These are phyloP conservation scores for Drosophila murphyi DNA, from an alignment of 1,140 invertebrate genomes.

Conservation along the genomic window DNA sequence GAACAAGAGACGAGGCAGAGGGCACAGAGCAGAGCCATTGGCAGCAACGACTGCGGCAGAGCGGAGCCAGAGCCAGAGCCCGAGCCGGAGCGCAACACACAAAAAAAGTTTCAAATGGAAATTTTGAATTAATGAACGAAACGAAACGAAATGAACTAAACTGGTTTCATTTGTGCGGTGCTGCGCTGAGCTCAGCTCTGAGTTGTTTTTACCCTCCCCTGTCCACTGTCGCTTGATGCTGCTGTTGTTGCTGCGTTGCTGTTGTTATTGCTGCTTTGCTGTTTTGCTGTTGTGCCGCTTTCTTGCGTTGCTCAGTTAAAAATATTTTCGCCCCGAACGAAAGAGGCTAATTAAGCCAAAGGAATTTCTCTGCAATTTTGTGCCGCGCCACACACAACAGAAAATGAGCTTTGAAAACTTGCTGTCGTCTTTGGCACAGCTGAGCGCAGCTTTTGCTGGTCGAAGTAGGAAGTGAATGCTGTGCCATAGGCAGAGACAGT, in stretches of 20 bases:
- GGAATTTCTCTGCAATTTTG: constrained; percentile 81
- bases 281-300: constrained; percentile 68
- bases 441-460: constrained; percentile 61
- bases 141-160: constrained; percentile 83
- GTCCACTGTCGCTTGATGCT: constrained; percentile 13
- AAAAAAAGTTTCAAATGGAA: constrained; percentile 83
- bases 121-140: constrained; percentile 83
- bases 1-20: constrained; percentile 43
- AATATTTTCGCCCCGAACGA: constrained; percentile 81
- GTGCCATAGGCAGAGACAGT: constrained; percentile 5
- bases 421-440: constrained; percentile 62
- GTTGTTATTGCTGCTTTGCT: constrained; percentile 36
- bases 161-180: constrained; percentile 81
- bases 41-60: constrained; percentile 72
- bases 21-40: constrained; percentile 40
- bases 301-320: constrained; percentile 80
- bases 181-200: constrained; percentile 59
- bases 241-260: constrained; percentile 33
- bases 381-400: constrained; percentile 41
- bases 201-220: constrained; percentile 40
- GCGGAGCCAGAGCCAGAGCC: constrained; percentile 50
- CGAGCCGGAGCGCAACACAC: constrained; percentile 43
- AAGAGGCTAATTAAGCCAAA: constrained; percentile 82
- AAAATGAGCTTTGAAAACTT: constrained; percentile 78
- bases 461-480: constrained; percentile 56